Base-by-base conservation (phyloP, 2,113 vertebrate species). In the Pipa parva region DNA sequence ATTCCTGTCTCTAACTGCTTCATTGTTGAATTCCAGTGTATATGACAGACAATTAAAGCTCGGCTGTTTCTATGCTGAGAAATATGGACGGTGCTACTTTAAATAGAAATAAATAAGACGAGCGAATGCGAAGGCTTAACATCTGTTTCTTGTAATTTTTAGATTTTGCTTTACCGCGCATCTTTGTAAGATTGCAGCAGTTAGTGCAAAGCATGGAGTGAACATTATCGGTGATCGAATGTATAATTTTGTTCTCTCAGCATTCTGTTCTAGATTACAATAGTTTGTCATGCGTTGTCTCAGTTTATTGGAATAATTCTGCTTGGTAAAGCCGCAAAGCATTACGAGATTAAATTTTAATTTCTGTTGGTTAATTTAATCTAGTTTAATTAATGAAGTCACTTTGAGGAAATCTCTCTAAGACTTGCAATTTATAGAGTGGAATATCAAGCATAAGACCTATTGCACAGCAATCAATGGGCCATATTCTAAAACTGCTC, bases 1-100 rank as follows among this genome's bases (percentile, higher is more conserved):
- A 95, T 93, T 94, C 86, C 89, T 90, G 90, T 91, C 92, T 91
- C 89, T 87, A 89, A 72, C 84, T 85, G 88, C 85, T 89, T 84
- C 85, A 84, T 88, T 87, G 87, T 90, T 89, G 89, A 91, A 91
- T 88, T 84, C 83, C 87, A 83, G 84, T 83, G 85, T 87, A 89
- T 85, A 91, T 89, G 88, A 90, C 89, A 91, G 86, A 89, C 85
- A 89, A 90, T 91, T 90, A 91, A 27, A 75, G 81, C 85, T 83
- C 83, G 77, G 82, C 84, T 84, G 88, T 66, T 74, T 82, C 18
- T 37, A 42, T 77, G 82, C 77, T 84, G 75, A 84, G 84, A 85
- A 87, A n/a, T 71, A 78, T 67, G 82, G 83, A 76, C 79, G 72
- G 71, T 78, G 85, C 85, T 80, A 79, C 84, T 75, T 84, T 72